Evolutionary conservation across 2,797 vertebrate genomes (phyloP).

Genomic region (Spea hammondii): DNA sequence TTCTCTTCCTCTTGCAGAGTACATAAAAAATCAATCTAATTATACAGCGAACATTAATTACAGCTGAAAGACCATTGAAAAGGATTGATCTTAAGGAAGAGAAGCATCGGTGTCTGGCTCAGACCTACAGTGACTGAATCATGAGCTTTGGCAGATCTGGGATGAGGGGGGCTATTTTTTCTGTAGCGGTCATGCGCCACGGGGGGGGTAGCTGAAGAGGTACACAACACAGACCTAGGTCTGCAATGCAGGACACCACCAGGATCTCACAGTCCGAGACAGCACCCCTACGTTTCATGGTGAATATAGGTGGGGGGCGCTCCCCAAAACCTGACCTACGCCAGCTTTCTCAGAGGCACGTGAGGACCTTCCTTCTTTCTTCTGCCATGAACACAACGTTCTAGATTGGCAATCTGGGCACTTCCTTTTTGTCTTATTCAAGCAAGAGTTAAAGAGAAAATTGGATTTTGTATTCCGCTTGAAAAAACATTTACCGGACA

Average conservation of each 20-base stretch:
- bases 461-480: slow-evolving; percentile 21
- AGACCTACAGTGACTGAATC: slow-evolving; percentile 38
- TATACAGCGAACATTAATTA: slow-evolving; percentile 63
- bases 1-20: slow-evolving; percentile 53
- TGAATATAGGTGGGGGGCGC: too few relatives aligned
- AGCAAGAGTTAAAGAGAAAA: slow-evolving; percentile 30
- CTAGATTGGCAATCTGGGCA: too few relatives aligned
- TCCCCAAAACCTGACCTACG: too few relatives aligned
- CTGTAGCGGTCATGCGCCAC: too few relatives aligned
- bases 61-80: slow-evolving; percentile 55
- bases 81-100: slow-evolving; percentile 57
- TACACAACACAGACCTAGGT: background rate
- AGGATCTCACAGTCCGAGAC: too few relatives aligned
- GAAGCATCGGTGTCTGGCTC: slow-evolving; percentile 36
- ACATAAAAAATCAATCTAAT: slow-evolving; percentile 63
- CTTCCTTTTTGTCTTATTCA: background rate
- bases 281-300: too few relatives aligned
- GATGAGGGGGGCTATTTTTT: slow-evolving; percentile 2
- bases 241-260: too few relatives aligned
- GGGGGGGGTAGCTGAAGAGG: background rate
- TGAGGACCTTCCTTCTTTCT: too few relatives aligned
- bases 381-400: too few relatives aligned
- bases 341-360: too few relatives aligned
- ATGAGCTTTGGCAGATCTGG: slow-evolving; percentile 19
- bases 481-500: slow-evolving; percentile 36